A percentile compares a stretch with the other conserved stretches of the same genome.
Evolutionary conservation across 2,113 vertebrate species (phyloP).

Genomic region (Rattus norvegicus): GRCr8 NC_086032.1:41354501-41355000

Average conservation of each 20-base stretch:
- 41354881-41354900: not conserved
- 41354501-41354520: not conserved
- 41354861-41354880: not conserved
- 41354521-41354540: constrained; percentile 22
- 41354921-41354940: not conserved
- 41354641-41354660: not conserved
- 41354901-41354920: not conserved
- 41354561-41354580: not conserved
- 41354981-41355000: not conserved
- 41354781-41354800: not conserved
- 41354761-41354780: constrained; percentile 16
- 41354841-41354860: not conserved
- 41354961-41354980: not conserved
- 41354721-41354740: not conserved
- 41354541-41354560: constrained; percentile 13
- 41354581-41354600: not conserved
- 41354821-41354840: not conserved
- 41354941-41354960: not conserved
- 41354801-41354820: not conserved
- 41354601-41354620: not conserved
- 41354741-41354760: not conserved
- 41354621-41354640: not conserved
- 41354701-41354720: not conserved
- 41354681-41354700: not conserved
- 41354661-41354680: not conserved